Base-by-base conservation (phyloP, 92 coral and sea anemone genomes). In the Epizoanthus stellaris region DNA sequence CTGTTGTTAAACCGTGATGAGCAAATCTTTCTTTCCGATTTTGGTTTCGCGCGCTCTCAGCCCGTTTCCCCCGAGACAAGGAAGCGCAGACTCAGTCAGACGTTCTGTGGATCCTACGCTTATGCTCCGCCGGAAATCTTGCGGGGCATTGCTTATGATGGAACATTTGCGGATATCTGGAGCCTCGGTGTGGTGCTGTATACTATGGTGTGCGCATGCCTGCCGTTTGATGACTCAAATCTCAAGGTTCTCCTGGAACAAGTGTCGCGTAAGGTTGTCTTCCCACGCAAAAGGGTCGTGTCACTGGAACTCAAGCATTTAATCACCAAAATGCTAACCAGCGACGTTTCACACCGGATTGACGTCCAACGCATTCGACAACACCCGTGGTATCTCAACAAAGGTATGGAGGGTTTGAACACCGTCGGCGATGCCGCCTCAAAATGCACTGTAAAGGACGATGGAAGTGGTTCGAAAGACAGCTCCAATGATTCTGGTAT, bases 71-170 rank as follows among this genome's bases (percentile, higher is more conserved):
- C 92, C 38, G 98, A 95, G 43, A 96, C 98, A 5, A 95, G 89
- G 43, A 97, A 87, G 84, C 85, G 99, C 57, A 86, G 88, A n/a
- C 77, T 95, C 62, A 97, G 99, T 80, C 93, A 85, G 65, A 97
- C 99, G 77, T 97, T 94, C 61, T 97, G 99, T 63, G 99, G 99
- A 2, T 97, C 99, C 0, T 97, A 97, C 74, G 99, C 99, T 3
- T 97, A 97, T 76, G 99, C 99, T 10, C 99, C 99, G 3, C 99
- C 99, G 15, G 99, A 97, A 64, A 97, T 97, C 65, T 73, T 97
- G 54, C 98, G 98, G 6, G 99, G 99, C 54, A 90, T 95, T 60
- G 98, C 99, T 12, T 97, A 97, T 71, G 99, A 97, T 65, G 99
- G 99, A 49, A 97, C 99, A 1, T 77, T 91, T 80, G 94, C 99